Base-by-base conservation (phyloP, 2,113 vertebrate genomes). In the Lutjanus erythropterus region DNA sequence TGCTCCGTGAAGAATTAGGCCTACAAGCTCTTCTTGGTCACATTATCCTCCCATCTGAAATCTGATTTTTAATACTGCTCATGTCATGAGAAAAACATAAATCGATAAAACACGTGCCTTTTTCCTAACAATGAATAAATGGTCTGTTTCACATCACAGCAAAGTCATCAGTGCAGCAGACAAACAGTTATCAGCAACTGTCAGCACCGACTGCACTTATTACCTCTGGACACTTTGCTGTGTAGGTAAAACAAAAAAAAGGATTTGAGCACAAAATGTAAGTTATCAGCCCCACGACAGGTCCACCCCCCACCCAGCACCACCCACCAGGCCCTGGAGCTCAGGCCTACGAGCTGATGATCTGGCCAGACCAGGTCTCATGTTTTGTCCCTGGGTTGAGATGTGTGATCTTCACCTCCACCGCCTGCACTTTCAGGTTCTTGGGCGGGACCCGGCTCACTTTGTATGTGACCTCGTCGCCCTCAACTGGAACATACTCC, bases 351-450 rank as follows among this genome's bases (percentile, higher is more conserved):
- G 97, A 97, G 92, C 96, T 96, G 83, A 99, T 97, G 46, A 98
- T 96, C 95, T 99, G 97, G 42, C 98, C 98, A 0, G 98, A 98
- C 98, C 98, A 99, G 0, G 98, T 99, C 95, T 99, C 98, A 0
- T 99, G 98, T 90, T 98, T 98, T 0, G 95, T 97, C 68, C 97
- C 97, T 1, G 97, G 97, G 0, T 96, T 97, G 85, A 97, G 92
- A 90, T 99, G 98, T 46, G 94, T 98, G 89, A 99, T 96, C 88
- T 97, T 96, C 94, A 99, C 98, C 89, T 99, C 98, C 94, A 99
- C 97, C 0, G 98, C 98, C 93, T 99, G 98, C 91, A 98, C 96
- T 95, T 99, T 99, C 96, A 98, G 94, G 89, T 98, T 98, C 94
- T 99, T 99, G 71, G 98, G 98, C 0, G 98, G 98, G 68, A 99